Evolutionary conservation across 2,113 vertebrate species (phyloP), one percentile per base, ranked within the genome.

Genomic region (Aphyosemion australe): DNA sequence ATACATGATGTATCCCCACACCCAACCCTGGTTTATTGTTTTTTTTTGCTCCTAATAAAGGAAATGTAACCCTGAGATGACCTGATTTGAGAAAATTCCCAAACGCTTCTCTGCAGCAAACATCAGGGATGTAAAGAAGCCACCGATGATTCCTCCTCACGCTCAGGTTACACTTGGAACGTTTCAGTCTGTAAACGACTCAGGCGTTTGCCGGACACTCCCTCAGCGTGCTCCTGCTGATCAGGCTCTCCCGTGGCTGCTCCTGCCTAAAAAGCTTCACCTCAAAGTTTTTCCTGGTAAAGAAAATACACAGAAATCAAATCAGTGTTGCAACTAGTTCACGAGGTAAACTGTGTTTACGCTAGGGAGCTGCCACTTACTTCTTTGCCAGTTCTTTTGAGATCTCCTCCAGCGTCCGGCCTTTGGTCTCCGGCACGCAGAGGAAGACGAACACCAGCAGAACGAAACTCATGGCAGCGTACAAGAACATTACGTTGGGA

Each of bases 371-470:
- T 31, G 12, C 74, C 84, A 18, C 94, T 95, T 88, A 99, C 96
- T 92, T 92, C 90, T 94, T 95, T 18, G 95, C 94, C 41, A 99
- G 90, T 65, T 97, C 93, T 89, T 92, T 91, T 5, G 96, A 98
- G 86, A 99, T 98, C 85, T 98, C 94, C 84, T 99, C 97, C 87
- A 99, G 90, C 2, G 95, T 93, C 26, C 90, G 90, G 51, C 96
- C 95, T 79, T 95, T 97, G 0, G 96, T 99, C 87, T 98, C 94
- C 1, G 96, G 97, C 74, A 99, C 91, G 77, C 94, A 95, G 75
- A 94, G 67, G 80, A 95, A 83, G 74, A 98, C 92, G 70, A 98
- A 99, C 68, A 91, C 90, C 84, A 99, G 84, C 2, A 94, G 92
- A 12, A 92, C 88, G 6, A 97, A 91, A 79, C 96, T 97, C 94